Conservation (phyloP, 2,113 vertebrate species). For the Semicossyphus pulcher region DNA sequence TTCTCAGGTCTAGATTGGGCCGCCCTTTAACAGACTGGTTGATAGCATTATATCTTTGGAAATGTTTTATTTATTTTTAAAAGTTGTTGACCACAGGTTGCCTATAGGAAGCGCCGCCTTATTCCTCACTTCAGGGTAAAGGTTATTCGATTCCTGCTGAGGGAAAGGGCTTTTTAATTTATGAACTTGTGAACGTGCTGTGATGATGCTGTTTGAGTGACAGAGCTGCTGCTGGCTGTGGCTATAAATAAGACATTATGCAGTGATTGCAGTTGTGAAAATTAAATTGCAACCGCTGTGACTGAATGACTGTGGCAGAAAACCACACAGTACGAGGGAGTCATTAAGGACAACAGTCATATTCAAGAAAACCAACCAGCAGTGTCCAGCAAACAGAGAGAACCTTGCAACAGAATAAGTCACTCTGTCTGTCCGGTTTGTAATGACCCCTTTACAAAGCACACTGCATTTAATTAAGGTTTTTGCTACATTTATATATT, state of each 20-base stretch:
- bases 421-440: neutral
- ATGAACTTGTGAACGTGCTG: slow-evolving; percentile 3
- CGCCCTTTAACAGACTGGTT: no score
- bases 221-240: neutral
- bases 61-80: no score
- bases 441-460: neutral
- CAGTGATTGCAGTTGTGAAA: neutral
- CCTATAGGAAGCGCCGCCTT: neutral
- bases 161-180: neutral
- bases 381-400: no score
- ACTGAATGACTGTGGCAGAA: neutral
- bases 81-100: no score
- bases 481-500: neutral
- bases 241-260: slow-evolving; percentile 24
- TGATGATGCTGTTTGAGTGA: slow-evolving; percentile 5
- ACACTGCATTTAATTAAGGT: no score
- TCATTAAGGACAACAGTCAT: no score
- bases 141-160: neutral
- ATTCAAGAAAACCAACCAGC: no score
- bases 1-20: no score
- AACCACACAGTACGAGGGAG: no score
- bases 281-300: slow-evolving; percentile 12
- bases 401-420: no score
- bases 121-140: neutral
- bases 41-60: no score